A percentile compares a stretch with the other conserved stretches of the same genome.
phyloP scores from a whole-genome alignment of 2,113 vertebrate genomes.

The Podarcis cretensis region DNA sequence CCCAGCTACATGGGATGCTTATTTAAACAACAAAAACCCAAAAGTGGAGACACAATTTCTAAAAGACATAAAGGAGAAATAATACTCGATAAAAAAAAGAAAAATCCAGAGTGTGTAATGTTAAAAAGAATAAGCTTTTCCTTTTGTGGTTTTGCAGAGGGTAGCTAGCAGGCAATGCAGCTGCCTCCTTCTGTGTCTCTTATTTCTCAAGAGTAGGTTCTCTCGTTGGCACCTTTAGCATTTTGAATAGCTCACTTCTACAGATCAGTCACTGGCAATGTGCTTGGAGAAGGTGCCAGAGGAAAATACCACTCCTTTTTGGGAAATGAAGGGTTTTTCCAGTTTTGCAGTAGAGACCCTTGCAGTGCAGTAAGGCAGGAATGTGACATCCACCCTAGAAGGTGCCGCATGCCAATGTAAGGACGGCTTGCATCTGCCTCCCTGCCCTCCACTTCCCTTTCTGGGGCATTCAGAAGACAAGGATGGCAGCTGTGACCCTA shows the following conservation, averaged over 20 bases:
- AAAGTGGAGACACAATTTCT: slow-evolving; percentile 42
- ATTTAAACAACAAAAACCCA: slow-evolving; percentile 29
- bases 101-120: slow-evolving; percentile 16
- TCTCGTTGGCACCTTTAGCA: background rate
- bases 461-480: background rate
- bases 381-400: slow-evolving; percentile 57
- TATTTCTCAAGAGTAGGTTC: background rate
- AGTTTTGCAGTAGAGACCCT: slow-evolving; percentile 26
- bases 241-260: background rate
- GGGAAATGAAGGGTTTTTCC: background rate
- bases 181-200: background rate
- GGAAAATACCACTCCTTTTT: slow-evolving; percentile 47
- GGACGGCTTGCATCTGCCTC: slow-evolving; percentile 52
- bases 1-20: slow-evolving; percentile 51
- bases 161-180: background rate
- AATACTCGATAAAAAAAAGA: slow-evolving; percentile 39
- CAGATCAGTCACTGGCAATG: accelerated
- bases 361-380: slow-evolving; percentile 61
- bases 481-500: background rate
- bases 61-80: slow-evolving; percentile 36
- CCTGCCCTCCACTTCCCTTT: background rate
- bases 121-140: background rate
- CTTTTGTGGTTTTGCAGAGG: background rate
- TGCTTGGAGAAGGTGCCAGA: background rate
- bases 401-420: slow-evolving; percentile 60